These are phyloP conservation scores for Phengaris arion DNA, from an alignment of 2,888 invertebrate species.

Conservation along the genomic window DNA sequence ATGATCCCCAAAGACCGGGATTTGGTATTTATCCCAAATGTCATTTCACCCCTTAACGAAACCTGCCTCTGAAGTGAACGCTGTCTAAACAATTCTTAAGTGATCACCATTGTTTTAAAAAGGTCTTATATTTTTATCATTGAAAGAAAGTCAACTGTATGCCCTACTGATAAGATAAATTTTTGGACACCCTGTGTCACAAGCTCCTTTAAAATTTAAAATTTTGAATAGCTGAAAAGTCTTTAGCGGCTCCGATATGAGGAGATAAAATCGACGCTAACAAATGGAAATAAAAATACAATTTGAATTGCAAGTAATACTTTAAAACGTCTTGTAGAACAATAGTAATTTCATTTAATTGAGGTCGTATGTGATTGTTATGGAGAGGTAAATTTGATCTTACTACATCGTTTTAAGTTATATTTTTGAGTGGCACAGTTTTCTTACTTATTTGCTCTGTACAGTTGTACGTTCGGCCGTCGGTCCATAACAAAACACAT, in stretches of 20 bases:
- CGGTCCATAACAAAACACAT: constrained; percentile 80
- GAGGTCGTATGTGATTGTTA: constrained; percentile 41
- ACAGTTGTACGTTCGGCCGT: constrained; percentile 58
- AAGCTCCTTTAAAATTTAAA: constrained; percentile 54
- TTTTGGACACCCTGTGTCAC: constrained; percentile 35
- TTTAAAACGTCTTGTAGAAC: constrained; percentile 65
- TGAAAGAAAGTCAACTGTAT: constrained; percentile 41
- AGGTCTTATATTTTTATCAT: constrained; percentile 43
- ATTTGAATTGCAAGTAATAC: constrained; percentile 43
- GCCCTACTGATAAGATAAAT: constrained; percentile 21
- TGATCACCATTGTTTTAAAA: constrained; percentile 52
- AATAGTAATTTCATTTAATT: constrained; percentile 47
- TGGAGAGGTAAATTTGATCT: constrained; percentile 38
- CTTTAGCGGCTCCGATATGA: constrained; percentile 44
- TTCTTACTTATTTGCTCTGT: constrained; percentile 46
- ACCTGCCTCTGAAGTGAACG: constrained; percentile 71
- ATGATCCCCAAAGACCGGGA: constrained; percentile 64
- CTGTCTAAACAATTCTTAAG: constrained; percentile 73
- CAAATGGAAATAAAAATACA: constrained; percentile 41
- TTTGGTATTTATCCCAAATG: constrained; percentile 67
- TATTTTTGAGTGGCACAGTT: constrained; percentile 35
- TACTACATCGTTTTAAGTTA: constrained; percentile 37
- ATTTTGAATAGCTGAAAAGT: constrained; percentile 49
- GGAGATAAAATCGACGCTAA: constrained; percentile 46
- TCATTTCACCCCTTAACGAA: constrained; percentile 74